phyloP scores from a whole-genome alignment of 1,140 invertebrate genomes.

The Proctacanthus coquilletti region DNA sequence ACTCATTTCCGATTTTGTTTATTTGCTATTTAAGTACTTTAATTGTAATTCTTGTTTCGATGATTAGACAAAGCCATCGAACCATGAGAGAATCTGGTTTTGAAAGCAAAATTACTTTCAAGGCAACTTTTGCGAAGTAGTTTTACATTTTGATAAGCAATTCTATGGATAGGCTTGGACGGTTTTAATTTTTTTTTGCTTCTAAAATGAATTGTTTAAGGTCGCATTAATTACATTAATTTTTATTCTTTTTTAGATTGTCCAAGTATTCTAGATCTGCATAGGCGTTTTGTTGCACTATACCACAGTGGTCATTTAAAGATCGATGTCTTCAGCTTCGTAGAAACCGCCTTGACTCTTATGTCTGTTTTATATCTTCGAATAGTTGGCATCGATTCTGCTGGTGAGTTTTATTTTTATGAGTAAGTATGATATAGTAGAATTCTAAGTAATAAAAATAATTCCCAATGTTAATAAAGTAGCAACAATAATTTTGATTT shows the following conservation, averaged over 20 bases:
- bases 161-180: too few species aligned
- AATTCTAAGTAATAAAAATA: too few species aligned
- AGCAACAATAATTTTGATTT: too few species aligned
- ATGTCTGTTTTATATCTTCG: conserved; percentile 50
- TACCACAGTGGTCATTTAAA: conserved; percentile 31
- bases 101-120: too few species aligned
- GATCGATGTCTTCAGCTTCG: conserved; percentile 44
- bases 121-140: too few species aligned
- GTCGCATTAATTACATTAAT: conserved; percentile 4
- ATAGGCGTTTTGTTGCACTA: conserved; percentile 36
- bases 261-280: conserved; percentile 40
- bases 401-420: conserved; percentile 33
- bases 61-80: too few species aligned
- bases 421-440: not conserved
- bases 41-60: not conserved
- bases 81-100: too few species aligned
- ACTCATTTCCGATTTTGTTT: conserved; percentile 2
- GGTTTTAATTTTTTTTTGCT: too few species aligned
- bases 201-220: too few species aligned
- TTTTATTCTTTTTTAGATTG: conserved; percentile 35
- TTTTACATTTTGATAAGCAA: too few species aligned
- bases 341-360: conserved; percentile 48
- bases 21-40: not conserved
- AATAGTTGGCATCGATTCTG: conserved; percentile 49
- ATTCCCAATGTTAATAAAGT: too few species aligned